These are phyloP conservation scores for Delphinus delphis DNA, from an alignment of 2,113 vertebrate genomes.

Conservation along the genomic window DNA sequence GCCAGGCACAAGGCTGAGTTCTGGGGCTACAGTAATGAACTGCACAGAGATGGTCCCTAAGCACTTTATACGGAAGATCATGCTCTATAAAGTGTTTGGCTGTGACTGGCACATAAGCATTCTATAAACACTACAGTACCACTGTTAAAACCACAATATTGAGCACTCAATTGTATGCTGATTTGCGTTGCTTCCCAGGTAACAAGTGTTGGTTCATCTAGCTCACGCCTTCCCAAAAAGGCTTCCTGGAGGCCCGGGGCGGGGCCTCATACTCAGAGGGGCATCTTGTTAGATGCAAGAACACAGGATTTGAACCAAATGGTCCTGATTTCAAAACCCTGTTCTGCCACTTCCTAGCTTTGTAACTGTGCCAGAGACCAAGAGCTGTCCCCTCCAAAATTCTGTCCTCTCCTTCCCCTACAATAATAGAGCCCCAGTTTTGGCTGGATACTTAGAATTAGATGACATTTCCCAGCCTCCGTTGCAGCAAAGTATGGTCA, in stretches of 20 bases:
- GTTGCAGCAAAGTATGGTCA: neutral
- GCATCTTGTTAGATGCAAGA: neutral
- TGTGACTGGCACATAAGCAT: neutral
- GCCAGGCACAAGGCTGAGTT: neutral
- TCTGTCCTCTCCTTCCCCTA: neutral
- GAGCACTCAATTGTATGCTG: neutral
- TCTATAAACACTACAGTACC: neutral
- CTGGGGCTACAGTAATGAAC: neutral
- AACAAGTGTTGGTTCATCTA: neutral
- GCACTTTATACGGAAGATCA: neutral
- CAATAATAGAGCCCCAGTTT: neutral
- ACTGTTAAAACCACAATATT: neutral
- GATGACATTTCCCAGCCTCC: neutral
- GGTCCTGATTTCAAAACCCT: neutral
- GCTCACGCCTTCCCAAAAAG: neutral
- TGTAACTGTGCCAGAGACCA: neutral
- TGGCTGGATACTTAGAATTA: neutral
- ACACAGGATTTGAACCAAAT: neutral
- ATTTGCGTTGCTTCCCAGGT: neutral
- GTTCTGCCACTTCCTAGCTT: neutral
- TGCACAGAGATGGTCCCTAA: neutral
- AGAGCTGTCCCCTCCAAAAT: neutral
- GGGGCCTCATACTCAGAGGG: neutral
- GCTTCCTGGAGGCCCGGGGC: neutral
- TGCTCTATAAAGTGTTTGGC: neutral